Conservation (phyloP, 2,888 invertebrate species). For the Melanargia galathea region DNA sequence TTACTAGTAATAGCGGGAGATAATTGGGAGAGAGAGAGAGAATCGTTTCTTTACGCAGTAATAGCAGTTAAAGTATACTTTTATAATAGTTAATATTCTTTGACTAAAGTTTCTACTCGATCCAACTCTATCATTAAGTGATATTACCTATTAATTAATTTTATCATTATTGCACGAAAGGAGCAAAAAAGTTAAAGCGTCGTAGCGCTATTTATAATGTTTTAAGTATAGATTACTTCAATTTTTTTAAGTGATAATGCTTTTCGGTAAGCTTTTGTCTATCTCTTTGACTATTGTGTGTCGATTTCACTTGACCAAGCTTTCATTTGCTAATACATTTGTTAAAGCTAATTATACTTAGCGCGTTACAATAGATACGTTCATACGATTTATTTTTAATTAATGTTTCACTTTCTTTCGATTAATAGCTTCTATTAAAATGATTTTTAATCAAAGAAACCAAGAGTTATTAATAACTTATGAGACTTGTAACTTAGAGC, state of each 20-base stretch:
- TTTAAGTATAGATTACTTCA: constrained; percentile 10
- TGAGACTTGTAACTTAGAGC: too few species aligned
- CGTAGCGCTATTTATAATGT: neutral
- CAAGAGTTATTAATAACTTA: neutral
- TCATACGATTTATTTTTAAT: constrained; percentile 62
- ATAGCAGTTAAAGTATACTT: too few species aligned
- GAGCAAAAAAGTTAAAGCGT: neutral
- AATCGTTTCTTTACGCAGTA: too few species aligned
- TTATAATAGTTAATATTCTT: too few species aligned
- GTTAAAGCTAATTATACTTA: constrained; percentile 52
- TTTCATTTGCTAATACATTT: constrained; percentile 49
- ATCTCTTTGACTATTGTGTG: constrained; percentile 58
- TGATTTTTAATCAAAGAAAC: neutral
- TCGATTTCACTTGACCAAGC: constrained; percentile 51
- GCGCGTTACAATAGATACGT: constrained; percentile 52
- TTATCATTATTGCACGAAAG: neutral
- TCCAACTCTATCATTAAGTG: too few species aligned
- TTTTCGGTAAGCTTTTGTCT: constrained; percentile 36
- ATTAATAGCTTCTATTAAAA: constrained; percentile 2
- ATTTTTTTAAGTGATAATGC: constrained; percentile 16
- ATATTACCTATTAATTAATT: neutral
- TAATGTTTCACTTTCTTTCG: constrained; percentile 45
- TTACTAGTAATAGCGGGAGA: too few species aligned
- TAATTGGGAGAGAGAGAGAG: too few species aligned
- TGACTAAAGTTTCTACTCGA: too few species aligned